Evolutionary conservation across 2,797 vertebrate species (phyloP).

Genomic region (Furcifer pardalis): DNA sequence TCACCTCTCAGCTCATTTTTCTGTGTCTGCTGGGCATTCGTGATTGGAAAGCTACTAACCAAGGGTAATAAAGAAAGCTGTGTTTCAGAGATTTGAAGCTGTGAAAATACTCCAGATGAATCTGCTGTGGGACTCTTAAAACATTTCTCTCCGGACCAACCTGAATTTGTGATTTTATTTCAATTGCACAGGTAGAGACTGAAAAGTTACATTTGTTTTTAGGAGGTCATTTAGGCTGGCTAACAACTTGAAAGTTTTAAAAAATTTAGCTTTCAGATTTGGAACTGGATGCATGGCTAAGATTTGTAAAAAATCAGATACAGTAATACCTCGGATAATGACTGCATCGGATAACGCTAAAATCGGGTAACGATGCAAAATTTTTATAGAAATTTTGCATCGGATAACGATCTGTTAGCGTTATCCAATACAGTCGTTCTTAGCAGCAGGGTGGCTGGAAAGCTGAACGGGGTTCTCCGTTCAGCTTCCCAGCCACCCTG

Average conservation of each 20-base stretch:
- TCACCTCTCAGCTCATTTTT: slow-evolving; percentile 27
- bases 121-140: slow-evolving; percentile 14
- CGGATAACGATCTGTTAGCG: too few species aligned
- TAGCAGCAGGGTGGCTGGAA: too few species aligned
- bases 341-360: too few species aligned
- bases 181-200: background rate
- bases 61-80: slow-evolving; percentile 34
- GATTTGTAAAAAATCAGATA: background rate
- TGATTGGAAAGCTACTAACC: slow-evolving; percentile 18
- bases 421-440: too few species aligned
- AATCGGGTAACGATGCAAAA: too few species aligned
- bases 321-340: too few species aligned
- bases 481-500: too few species aligned
- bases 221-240: background rate
- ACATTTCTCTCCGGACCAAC: slow-evolving; percentile 28
- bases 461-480: too few species aligned
- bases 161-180: slow-evolving; percentile 43
- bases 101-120: slow-evolving; percentile 34
- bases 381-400: too few species aligned
- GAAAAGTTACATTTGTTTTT: background rate
- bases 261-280: background rate
- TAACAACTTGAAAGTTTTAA: slow-evolving; percentile 13
- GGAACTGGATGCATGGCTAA: background rate
- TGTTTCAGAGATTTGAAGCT: slow-evolving; percentile 46
- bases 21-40: slow-evolving; percentile 28